Evolutionary conservation across 2,797 vertebrate species (phyloP), one percentile per base, ranked within the genome.

Genomic region (Acrossocheilus wenchowensis): DNA sequence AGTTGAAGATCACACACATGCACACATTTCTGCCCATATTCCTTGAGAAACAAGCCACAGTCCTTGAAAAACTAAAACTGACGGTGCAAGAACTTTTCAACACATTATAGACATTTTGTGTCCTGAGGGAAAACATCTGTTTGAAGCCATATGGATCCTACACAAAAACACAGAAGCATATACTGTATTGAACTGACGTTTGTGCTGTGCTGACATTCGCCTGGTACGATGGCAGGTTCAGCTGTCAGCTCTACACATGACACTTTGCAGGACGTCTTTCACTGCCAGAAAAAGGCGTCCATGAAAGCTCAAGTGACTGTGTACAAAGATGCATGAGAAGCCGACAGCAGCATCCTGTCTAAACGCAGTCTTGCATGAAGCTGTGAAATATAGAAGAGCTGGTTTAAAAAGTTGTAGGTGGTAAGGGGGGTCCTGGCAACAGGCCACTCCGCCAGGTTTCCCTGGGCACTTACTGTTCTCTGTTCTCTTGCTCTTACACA

Each of bases 361-460:
- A 34, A 66, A 81, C 4, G 78, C 85, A 86, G 54, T 86, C 85
- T 81, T 86, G 78, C 85, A 86, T 86, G 78, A 86, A 81, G 78
- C 85, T 75, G 78, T 81, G 78, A 81, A 86, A 86, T 75, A 75
- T 43, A 75, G 34, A 68, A 81, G 54, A 68, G 78, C 71, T 75
- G 43, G 43, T 86, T 43, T 66, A 66, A 68, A 79, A 86, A 36
- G 54, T 64, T 81, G 84, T 81, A 74, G 78, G 62, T 79, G 75
- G 64, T 60, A 75, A 85, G 45, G 36, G 78, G 43, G 68, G 52
- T 64, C 52, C 30, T 81, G 78, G 68, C 78, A 86, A 45, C 43
- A 41, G 54, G 43, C 77, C 78, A 73, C 69, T 34, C 43, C 6
- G 6, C 30, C 66, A 73, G 75, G 48, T 57, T 85, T 85, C 7